Conservation (phyloP, 2,888 invertebrate genomes). For the Drymonia ruficornis region DNA sequence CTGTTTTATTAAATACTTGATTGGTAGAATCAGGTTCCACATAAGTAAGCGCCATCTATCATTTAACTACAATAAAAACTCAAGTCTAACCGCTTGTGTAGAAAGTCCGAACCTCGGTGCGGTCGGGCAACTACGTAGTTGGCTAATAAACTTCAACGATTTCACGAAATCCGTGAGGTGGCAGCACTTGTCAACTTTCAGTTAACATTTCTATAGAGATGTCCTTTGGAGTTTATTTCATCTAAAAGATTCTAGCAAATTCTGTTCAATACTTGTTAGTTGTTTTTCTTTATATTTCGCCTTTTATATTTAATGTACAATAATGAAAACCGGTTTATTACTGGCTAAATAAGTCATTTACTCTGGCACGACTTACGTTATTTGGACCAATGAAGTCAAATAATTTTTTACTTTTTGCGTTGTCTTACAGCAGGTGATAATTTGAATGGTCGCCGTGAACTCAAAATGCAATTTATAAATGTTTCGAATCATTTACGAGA, state of each 20-base stretch:
- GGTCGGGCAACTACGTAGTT: background rate
- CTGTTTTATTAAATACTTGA: background rate
- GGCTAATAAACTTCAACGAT: background rate
- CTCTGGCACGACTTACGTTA: constrained; percentile 19
- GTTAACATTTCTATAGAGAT: background rate
- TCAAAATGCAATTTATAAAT: constrained; percentile 40
- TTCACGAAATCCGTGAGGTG: constrained; percentile 29
- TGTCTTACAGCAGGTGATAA: constrained; percentile 18
- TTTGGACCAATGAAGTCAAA: constrained; percentile 29
- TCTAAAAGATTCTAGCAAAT: background rate
- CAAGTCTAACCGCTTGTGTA: background rate
- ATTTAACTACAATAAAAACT: background rate
- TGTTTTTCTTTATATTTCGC: background rate
- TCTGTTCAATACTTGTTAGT: background rate
- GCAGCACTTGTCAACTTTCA: constrained; percentile 37
- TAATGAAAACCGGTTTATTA: too few relatives aligned
- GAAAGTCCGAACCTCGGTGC: background rate
- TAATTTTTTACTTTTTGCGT: constrained; percentile 30
- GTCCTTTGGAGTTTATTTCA: background rate
- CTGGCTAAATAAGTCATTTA: too few relatives aligned
- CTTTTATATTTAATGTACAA: too few relatives aligned
- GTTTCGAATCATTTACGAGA: constrained; percentile 67
- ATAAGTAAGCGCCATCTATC: constrained; percentile 2
- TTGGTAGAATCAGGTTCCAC: background rate
- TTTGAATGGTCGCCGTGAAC: constrained; percentile 15